Evolutionary conservation across 2,888 invertebrate genomes (phyloP).

Genomic region (Ditula angustiorana): DNA sequence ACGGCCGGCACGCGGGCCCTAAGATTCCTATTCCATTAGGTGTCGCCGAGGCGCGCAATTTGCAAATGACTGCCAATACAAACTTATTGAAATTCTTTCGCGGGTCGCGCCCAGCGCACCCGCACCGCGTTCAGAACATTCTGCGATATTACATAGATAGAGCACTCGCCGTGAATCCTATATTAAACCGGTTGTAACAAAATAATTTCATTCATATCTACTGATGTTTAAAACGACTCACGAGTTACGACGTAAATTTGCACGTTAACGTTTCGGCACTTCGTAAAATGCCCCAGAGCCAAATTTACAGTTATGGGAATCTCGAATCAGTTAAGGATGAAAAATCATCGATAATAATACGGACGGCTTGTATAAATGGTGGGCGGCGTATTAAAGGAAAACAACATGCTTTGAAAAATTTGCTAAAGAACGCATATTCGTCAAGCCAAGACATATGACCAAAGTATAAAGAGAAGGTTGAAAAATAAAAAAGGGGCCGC

Average conservation of each 20-base stretch:
- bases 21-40: slow-evolving; percentile 82
- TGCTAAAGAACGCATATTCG: slow-evolving; percentile 51
- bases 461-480: slow-evolving; percentile 58
- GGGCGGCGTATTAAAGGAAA: slow-evolving; percentile 41
- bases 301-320: slow-evolving; percentile 26
- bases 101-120: slow-evolving; percentile 62
- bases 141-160: slow-evolving; percentile 64
- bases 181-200: slow-evolving; percentile 19
- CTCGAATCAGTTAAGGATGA: slow-evolving; percentile 41
- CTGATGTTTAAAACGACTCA: slow-evolving; percentile 12
- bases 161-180: slow-evolving; percentile 20
- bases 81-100: slow-evolving; percentile 85
- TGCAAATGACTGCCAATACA: slow-evolving; percentile 80
- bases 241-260: slow-evolving; percentile 8
- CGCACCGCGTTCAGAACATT: slow-evolving; percentile 52
- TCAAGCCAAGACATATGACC: slow-evolving; percentile 54
- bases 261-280: slow-evolving; percentile 14
- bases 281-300: slow-evolving; percentile 6
- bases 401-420: slow-evolving; percentile 41
- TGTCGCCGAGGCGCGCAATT: slow-evolving; percentile 80
- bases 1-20: slow-evolving; percentile 61
- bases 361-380: slow-evolving; percentile 34
- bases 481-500: slow-evolving; percentile 62
- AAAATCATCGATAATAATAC: slow-evolving; percentile 44
- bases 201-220: slow-evolving; percentile 1